These are phyloP conservation scores for Thymelicus lineola DNA, from an alignment of 2,888 invertebrate species.

Conservation along the genomic window DNA sequence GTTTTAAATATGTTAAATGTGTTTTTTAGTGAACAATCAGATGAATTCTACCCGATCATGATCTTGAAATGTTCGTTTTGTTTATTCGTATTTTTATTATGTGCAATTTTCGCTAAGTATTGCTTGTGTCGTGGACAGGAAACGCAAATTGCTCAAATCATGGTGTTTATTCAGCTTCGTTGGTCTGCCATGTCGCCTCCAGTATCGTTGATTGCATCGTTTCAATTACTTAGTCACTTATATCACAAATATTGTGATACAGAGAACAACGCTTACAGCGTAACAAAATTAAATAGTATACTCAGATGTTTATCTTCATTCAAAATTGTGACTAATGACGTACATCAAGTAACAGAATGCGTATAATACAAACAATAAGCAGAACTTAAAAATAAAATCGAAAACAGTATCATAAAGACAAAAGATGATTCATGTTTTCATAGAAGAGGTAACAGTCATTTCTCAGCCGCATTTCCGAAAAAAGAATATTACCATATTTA, in stretches of 20 bases:
- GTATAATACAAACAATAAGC: neutral
- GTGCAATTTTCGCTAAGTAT: neutral
- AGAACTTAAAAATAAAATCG: neutral
- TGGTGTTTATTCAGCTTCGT: conserved; percentile 2
- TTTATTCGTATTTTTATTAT: neutral
- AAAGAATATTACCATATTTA: neutral
- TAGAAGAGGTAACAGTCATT: neutral
- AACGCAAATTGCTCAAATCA: conserved; percentile 16
- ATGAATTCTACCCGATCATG: too few species aligned
- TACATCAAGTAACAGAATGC: neutral
- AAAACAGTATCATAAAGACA: neutral
- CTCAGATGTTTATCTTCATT: neutral
- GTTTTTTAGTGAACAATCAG: too few species aligned
- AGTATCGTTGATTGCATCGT: neutral
- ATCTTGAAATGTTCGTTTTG: neutral
- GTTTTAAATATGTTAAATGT: too few species aligned
- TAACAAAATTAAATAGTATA: neutral
- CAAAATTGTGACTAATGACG: neutral
- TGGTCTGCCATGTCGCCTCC: neutral
- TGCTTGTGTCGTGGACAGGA: neutral
- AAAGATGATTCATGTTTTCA: conserved; percentile 5
- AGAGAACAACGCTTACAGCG: neutral
- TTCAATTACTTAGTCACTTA: conserved; percentile 1
- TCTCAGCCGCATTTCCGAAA: neutral
- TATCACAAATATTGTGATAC: neutral